These are phyloP conservation scores for Paedocypris sp. DNA, from an alignment of 2,113 vertebrate species.

Conservation along the genomic window DNA sequence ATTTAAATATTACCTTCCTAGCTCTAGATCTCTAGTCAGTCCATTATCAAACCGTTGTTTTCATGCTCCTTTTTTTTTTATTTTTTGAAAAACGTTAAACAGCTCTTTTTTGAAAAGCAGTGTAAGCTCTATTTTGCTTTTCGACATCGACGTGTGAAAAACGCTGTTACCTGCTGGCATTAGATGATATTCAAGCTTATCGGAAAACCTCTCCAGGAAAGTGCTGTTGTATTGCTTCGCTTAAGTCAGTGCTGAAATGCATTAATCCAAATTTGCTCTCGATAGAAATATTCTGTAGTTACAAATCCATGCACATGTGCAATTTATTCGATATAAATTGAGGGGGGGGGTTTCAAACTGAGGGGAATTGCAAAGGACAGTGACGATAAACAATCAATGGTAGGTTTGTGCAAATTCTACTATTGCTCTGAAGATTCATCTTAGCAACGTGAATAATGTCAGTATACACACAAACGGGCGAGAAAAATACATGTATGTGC, in stretches of 20 bases:
- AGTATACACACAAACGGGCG: too few relatives aligned
- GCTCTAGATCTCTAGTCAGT: constrained; percentile 8
- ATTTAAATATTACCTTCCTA: not conserved
- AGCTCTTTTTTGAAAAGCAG: not conserved
- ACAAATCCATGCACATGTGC: constrained; percentile 3
- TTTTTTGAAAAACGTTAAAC: not conserved
- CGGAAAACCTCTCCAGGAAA: constrained; percentile 13
- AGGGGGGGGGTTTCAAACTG: not conserved
- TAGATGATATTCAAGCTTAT: not conserved
- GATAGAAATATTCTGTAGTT: not conserved
- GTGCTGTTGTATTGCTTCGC: constrained; percentile 24
- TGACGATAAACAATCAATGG: too few relatives aligned
- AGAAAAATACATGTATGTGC: too few relatives aligned
- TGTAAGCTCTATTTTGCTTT: not conserved
- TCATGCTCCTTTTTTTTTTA: constrained; percentile 7
- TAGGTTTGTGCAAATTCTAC: too few relatives aligned
- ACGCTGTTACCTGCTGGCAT: constrained; percentile 13
- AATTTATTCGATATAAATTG: not conserved
- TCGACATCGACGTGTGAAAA: not conserved
- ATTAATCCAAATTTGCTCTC: constrained; percentile 6
- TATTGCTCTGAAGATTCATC: too few relatives aligned
- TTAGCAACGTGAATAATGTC: too few relatives aligned
- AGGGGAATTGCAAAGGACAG: not conserved
- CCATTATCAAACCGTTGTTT: not conserved
- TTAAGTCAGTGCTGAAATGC: constrained; percentile 6